Conservation (phyloP, 2,113 vertebrate genomes). For the Callaeas wilsoni region DNA sequence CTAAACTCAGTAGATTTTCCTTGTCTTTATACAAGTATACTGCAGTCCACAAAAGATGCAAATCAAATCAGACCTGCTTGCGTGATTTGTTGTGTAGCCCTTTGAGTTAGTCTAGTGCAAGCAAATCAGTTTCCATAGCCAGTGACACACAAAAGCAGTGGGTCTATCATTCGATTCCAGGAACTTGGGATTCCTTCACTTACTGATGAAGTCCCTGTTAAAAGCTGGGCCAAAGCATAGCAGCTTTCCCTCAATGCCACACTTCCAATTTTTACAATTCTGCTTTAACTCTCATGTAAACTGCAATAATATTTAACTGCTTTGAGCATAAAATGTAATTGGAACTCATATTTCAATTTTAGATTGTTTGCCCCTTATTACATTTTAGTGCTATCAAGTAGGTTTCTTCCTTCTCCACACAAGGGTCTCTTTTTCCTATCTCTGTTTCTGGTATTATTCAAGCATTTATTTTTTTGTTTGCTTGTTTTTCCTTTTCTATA, state of each 20-base stretch:
- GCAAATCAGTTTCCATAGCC: neutral
- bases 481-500: neutral
- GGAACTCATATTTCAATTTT: slow-evolving; percentile 7
- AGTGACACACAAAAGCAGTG: neutral
- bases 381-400: neutral
- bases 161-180: neutral
- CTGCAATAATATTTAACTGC: slow-evolving; percentile 24
- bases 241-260: neutral
- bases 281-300: neutral
- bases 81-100: neutral
- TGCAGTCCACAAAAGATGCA: neutral
- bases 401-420: neutral
- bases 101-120: neutral
- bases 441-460: neutral
- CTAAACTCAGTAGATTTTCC: neutral
- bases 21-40: neutral
- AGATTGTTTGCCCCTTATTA: neutral
- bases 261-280: neutral
- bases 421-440: neutral
- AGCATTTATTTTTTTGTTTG: neutral
- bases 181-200: neutral
- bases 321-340: slow-evolving; percentile 37
- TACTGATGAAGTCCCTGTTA: neutral
- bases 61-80: neutral
- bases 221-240: neutral